These are phyloP conservation scores for Nothoprocta pentlandii DNA, from an alignment of 2,113 vertebrate species.

Conservation along the genomic window DNA sequence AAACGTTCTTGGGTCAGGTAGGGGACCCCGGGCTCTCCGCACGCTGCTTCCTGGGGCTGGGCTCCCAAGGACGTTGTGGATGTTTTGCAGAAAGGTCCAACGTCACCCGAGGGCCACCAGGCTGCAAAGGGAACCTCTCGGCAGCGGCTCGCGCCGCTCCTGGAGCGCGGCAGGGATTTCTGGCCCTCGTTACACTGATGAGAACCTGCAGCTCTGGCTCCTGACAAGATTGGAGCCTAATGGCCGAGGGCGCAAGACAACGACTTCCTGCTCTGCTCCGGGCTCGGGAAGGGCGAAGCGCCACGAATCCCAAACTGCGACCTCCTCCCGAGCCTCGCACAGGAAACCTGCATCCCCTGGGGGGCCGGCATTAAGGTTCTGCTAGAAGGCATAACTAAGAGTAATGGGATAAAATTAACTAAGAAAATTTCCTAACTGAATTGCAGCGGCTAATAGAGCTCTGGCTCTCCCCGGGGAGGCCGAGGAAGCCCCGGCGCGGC, in stretches of 20 bases:
- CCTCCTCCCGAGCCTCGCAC: constrained; percentile 63
- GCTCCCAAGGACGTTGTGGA: not conserved
- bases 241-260: constrained; percentile 48
- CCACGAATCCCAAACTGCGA: constrained; percentile 64
- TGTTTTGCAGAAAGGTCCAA: not conserved
- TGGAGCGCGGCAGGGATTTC: not conserved
- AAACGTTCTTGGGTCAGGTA: fast-evolving
- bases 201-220: constrained; percentile 50
- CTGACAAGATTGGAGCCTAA: constrained; percentile 32
- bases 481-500: constrained; percentile 47
- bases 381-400: constrained; percentile 70
- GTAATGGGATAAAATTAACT: constrained; percentile 74
- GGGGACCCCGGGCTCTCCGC: not conserved
- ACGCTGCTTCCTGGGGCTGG: not conserved
- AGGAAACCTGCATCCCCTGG: constrained; percentile 68
- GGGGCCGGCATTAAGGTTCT: constrained; percentile 63
- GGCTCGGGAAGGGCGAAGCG: constrained; percentile 43
- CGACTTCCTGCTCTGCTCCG: constrained; percentile 68
- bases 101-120: not conserved
- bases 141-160: fast-evolving
- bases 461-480: constrained; percentile 57
- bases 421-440: constrained; percentile 74
- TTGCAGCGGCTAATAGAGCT: constrained; percentile 72
- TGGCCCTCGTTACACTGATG: not conserved
- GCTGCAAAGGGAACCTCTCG: not conserved